Conservation (phyloP, 2,113 vertebrate genomes). For the Amazona guildingii region DNA sequence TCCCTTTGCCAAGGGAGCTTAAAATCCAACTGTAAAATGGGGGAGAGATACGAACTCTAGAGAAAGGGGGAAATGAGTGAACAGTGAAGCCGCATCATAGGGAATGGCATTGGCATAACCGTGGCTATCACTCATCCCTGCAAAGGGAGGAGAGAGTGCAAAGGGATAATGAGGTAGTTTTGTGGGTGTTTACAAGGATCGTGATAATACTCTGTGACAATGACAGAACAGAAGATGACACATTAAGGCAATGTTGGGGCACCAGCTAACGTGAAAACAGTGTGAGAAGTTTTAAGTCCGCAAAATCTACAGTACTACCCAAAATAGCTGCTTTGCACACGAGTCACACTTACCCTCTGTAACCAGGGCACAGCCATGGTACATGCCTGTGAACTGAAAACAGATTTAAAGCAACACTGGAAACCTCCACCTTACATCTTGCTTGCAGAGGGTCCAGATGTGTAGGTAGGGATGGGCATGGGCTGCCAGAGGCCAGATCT, state of each 20-base stretch:
- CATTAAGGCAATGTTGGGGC: slow-evolving; percentile 26
- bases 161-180: slow-evolving; percentile 28
- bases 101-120: neutral
- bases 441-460: neutral
- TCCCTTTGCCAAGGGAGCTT: neutral
- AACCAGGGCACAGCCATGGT: neutral
- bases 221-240: slow-evolving; percentile 3
- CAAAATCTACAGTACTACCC: neutral
- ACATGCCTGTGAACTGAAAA: neutral
- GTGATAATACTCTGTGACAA: neutral
- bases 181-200: slow-evolving; percentile 46
- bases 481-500: neutral
- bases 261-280: neutral
- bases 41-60: neutral
- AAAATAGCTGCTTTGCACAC: neutral
- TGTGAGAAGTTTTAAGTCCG: neutral
- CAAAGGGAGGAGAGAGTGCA: neutral
- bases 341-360: neutral
- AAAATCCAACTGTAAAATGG: neutral
- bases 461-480: neutral
- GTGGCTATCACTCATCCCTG: slow-evolving; percentile 9
- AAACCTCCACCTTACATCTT: no score
- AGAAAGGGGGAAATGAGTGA: neutral
- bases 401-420: neutral
- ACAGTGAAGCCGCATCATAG: neutral